Percentiles rank a stretch among this genome's conserved stretches.
These are phyloP conservation scores for Orthochromis indermauri DNA, from an alignment of 2,113 vertebrate genomes.

Conservation along the genomic window DNA sequence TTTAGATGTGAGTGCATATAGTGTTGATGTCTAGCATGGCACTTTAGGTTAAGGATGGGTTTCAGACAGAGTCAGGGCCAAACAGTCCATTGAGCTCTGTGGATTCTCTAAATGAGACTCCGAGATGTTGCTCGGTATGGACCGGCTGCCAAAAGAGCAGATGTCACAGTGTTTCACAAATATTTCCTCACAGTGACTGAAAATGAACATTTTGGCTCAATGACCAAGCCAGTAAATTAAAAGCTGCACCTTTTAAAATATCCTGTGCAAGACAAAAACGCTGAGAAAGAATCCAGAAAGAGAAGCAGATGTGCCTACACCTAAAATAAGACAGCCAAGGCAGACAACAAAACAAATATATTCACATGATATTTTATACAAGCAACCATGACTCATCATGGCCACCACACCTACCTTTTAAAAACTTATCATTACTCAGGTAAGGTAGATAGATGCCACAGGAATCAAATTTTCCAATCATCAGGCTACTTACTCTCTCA, in stretches of 20 bases:
- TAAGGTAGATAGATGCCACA: background rate
- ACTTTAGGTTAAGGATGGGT: background rate
- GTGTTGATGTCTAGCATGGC: background rate
- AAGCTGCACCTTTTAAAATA: background rate
- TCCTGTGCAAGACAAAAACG: background rate
- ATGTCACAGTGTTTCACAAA: background rate
- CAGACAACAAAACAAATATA: background rate
- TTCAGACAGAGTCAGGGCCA: background rate
- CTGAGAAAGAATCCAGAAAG: background rate
- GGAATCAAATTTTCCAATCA: background rate
- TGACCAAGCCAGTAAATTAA: background rate
- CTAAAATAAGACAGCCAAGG: background rate
- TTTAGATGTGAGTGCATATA: background rate
- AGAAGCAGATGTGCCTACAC: background rate
- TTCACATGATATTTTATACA: background rate
- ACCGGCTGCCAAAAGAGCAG: background rate
- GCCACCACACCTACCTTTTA: background rate
- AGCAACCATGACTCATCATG: background rate
- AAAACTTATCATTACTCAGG: background rate
- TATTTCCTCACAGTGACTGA: background rate
- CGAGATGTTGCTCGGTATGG: background rate
- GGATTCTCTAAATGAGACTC: background rate
- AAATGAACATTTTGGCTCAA: background rate
- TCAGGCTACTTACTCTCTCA: background rate
- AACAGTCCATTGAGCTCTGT: background rate